These are phyloP conservation scores for Tetranychus truncatus DNA, from an alignment of 2,888 invertebrate species.

Conservation along the genomic window DNA sequence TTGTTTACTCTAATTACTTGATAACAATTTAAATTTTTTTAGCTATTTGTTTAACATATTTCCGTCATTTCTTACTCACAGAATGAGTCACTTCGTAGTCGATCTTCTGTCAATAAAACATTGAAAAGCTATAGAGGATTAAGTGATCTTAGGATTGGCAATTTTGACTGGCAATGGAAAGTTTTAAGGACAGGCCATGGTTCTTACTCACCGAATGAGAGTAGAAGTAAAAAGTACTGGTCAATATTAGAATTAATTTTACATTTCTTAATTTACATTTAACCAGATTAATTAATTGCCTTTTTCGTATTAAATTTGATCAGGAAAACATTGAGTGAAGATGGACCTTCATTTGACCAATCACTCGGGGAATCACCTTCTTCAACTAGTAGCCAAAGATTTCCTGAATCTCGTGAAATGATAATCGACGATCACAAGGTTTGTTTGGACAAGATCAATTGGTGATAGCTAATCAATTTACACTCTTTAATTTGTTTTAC, in stretches of 20 bases:
- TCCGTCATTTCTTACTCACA: not conserved
- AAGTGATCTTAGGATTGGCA: slow-evolving; percentile 2
- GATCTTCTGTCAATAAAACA: not conserved
- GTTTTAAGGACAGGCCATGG: not conserved
- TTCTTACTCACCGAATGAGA: slow-evolving; percentile 1
- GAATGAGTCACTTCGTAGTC: not conserved
- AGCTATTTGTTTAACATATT: too few species aligned
- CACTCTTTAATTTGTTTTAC: not conserved
- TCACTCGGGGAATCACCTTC: not conserved
- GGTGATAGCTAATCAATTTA: too few species aligned
- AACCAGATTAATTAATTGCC: too few species aligned
- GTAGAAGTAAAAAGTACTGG: not conserved
- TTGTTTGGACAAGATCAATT: not conserved
- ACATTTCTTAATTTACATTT: not conserved
- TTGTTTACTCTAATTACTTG: not conserved
- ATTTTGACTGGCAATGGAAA: slow-evolving; percentile 10
- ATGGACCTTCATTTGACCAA: not conserved
- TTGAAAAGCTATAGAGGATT: slow-evolving; percentile 3
- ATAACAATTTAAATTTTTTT: too few species aligned
- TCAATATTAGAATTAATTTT: not conserved
- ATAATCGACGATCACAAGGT: not conserved
- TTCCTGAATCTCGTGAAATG: slow-evolving; percentile 2
- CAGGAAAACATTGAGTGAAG: not conserved
- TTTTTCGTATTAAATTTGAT: not conserved
- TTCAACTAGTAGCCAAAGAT: not conserved